Percentiles rank a stretch among this genome's conserved stretches.
phyloP scores from a whole-genome alignment of 2,113 vertebrate genomes.

The Heterocephalus glaber region DNA sequence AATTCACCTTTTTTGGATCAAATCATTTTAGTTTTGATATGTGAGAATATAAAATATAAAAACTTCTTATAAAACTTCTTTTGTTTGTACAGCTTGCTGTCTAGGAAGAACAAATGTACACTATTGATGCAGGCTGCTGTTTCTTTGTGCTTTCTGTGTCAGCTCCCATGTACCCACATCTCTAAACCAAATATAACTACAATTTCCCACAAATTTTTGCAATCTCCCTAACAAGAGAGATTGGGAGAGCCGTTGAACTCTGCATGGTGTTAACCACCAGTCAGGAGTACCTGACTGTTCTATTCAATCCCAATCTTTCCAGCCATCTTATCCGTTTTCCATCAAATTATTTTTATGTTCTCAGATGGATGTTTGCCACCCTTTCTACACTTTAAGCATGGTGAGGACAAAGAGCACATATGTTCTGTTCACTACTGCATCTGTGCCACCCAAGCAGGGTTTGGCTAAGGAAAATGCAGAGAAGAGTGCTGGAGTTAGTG shows the following conservation, averaged over 20 bases:
- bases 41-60: neutral
- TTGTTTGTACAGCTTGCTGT: conserved; percentile 23
- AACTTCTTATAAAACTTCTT: neutral
- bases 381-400: neutral
- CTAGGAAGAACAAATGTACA: neutral
- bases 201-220: neutral
- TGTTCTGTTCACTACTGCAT: neutral
- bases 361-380: neutral
- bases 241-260: neutral
- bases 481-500: neutral
- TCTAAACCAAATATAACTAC: conserved; percentile 3
- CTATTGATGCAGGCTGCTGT: neutral
- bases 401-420: neutral
- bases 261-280: neutral
- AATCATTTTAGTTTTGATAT: conserved; percentile 37
- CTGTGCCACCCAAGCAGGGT: accelerated
- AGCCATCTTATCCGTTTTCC: too few species aligned
- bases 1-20: conserved; percentile 38
- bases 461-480: neutral
- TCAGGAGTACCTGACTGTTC: neutral
- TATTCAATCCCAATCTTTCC: neutral
- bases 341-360: neutral
- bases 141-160: neutral
- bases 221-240: neutral
- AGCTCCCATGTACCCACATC: neutral